Percentiles rank a stretch among this genome's conserved stretches.
These are phyloP conservation scores for Drosophila serrata DNA, from an alignment of 1,140 invertebrate genomes.

Conservation along the genomic window DNA sequence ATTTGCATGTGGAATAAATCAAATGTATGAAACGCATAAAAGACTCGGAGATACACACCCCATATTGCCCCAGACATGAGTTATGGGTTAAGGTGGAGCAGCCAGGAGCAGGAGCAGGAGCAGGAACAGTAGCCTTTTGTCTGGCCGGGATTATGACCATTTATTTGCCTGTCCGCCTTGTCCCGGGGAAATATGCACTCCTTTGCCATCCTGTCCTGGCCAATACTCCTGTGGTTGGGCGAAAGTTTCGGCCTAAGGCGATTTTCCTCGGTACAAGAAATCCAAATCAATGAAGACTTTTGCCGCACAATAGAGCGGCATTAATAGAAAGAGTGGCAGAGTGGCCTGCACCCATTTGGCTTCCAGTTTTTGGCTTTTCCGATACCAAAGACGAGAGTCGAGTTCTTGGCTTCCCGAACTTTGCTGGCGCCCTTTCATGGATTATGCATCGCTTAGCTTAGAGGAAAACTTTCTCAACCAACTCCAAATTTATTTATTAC, in stretches of 20 bases:
- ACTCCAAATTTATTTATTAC: constrained; percentile 62
- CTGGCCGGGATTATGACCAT: constrained; percentile 77
- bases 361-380: constrained; percentile 48
- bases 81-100: constrained; percentile 43
- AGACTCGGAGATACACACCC: constrained; percentile 36
- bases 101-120: not conserved
- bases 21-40: constrained; percentile 77
- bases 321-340: constrained; percentile 8
- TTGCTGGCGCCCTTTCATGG: constrained; percentile 41
- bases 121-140: constrained; percentile 55
- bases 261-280: constrained; percentile 67
- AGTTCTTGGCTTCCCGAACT: constrained; percentile 53
- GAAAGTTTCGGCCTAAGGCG: constrained; percentile 70
- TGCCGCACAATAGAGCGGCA: constrained; percentile 36
- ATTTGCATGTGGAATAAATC: constrained; percentile 80
- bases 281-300: constrained; percentile 79
- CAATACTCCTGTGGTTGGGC: constrained; percentile 29
- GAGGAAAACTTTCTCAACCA: constrained; percentile 43
- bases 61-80: constrained; percentile 49
- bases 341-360: constrained; percentile 35
- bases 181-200: constrained; percentile 23
- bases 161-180: constrained; percentile 68
- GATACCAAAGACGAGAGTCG: not conserved
- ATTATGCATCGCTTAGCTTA: constrained; percentile 50
- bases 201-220: constrained; percentile 6